Evolutionary conservation across 2,888 invertebrate genomes (phyloP), one percentile per base, ranked within the genome.

Genomic region (Acanthosepion pharaonis): DNA sequence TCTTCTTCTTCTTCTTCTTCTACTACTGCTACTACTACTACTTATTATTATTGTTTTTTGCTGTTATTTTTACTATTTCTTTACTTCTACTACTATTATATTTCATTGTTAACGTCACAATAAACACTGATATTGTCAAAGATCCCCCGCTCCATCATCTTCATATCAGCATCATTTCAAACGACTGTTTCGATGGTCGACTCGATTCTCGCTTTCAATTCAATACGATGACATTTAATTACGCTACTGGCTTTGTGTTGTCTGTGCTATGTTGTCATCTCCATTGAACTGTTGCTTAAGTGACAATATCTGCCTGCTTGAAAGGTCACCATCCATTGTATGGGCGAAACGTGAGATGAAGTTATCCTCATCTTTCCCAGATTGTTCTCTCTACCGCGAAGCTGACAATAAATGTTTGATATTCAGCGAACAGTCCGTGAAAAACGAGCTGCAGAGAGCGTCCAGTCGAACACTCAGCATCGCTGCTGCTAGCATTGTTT

Each of bases 311-410:
- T 78, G n/a, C 78, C n/a, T 11, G 78, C 78, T 78, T n/a, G 4
- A 78, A 78, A 78, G 78, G 78, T 78, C 78, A 78, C n/a, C 78
- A 33, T 11, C n/a, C 78, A 78, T 78, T 78, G 78, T 78, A 78
- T 78, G n/a, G n/a, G n/a, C 78, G 78, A 78, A 78, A 78, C n/a
- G 78, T 33, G 78, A 78, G 78, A 78, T 33, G 78, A 78, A 78
- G 78, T 78, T n/a, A 78, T 78, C 78, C n/a, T 78, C n/a, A 78
- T 78, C n/a, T 78, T 78, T n/a, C n/a, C 33, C n/a, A 33, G 78
- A 33, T 78, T 78, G n/a, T 78, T 18, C 78, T n/a, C 15, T 78
- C 78, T 78, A 78, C 15, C 78, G 78, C 33, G 78, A 78, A 78
- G 78, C 33, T 78, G 78, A 78, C 78, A 78, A 78, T 78, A 78